Conservation (phyloP, 2,113 vertebrate species). For the Heterocephalus glaber region DNA sequence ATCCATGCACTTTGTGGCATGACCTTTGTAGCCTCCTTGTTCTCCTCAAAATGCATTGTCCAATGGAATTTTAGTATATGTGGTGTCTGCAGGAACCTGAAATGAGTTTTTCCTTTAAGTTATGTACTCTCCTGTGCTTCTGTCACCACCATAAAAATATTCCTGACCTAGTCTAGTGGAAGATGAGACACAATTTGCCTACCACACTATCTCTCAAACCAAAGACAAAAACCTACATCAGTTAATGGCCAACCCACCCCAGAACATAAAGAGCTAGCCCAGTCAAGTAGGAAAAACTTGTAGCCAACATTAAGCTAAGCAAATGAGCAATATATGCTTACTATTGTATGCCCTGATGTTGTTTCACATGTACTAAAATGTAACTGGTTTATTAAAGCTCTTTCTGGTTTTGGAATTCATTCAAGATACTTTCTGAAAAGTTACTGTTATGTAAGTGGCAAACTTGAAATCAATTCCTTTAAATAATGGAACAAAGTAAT, state of each 20-base stretch:
- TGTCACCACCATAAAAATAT: conserved; percentile 32
- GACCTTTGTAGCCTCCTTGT: not conserved
- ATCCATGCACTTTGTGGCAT: not conserved
- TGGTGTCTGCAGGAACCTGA: not conserved
- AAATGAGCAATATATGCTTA: not conserved
- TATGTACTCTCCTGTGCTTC: not conserved
- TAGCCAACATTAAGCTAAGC: not conserved
- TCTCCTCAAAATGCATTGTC: not conserved
- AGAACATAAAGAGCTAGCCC: not conserved
- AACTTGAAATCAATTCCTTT: conserved; percentile 44
- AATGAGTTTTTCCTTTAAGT: not conserved
- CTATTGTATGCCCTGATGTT: not conserved
- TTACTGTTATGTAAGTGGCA: conserved; percentile 20
- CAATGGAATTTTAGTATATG: not conserved
- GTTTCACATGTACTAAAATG: not conserved
- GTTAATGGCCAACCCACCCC: not conserved
- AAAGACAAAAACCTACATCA: not conserved
- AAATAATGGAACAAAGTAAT: conserved; percentile 58
- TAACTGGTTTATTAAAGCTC: not conserved
- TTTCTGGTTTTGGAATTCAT: conserved; percentile 31
- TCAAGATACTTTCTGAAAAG: not conserved
- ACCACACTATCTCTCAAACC: not conserved
- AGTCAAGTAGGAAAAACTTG: not conserved
- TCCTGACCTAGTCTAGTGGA: conserved; percentile 18
- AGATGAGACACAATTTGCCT: not conserved